These are phyloP conservation scores for Phataginus tricuspis DNA, from an alignment of 2,797 vertebrate genomes.

Conservation along the genomic window DNA sequence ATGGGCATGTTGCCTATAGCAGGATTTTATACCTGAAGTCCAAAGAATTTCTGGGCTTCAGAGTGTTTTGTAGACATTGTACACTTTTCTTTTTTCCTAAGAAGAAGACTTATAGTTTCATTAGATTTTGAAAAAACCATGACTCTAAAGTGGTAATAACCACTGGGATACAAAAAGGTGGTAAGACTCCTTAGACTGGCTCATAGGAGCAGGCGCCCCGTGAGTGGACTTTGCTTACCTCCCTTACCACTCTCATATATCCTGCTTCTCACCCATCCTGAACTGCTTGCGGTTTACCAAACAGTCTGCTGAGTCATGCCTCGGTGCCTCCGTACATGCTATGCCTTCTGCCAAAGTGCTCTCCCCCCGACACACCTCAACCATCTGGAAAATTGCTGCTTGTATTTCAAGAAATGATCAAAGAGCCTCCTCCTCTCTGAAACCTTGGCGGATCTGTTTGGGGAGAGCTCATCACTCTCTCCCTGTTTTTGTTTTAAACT, in stretches of 20 bases:
- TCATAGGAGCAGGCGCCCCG: not conserved
- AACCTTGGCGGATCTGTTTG: not conserved
- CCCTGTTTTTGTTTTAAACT: not conserved
- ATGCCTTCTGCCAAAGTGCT: not conserved
- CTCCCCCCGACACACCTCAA: not conserved
- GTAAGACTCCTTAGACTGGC: not conserved
- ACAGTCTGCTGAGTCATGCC: not conserved
- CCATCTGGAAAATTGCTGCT: not conserved
- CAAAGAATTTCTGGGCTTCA: not conserved
- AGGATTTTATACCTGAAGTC: not conserved
- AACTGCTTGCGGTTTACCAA: not conserved
- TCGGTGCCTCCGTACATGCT: not conserved
- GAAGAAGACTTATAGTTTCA: not conserved
- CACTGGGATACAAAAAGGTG: not conserved
- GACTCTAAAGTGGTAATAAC: not conserved
- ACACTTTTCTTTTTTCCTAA: not conserved
- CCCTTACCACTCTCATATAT: not conserved
- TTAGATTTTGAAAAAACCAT: conserved; percentile 4
- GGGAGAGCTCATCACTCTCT: not conserved
- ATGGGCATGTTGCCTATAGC: not conserved
- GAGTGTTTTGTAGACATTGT: not conserved
- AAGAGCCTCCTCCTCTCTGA: not conserved
- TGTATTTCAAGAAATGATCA: conserved; percentile 16
- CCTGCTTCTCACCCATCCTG: not conserved
- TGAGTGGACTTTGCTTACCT: not conserved